Base-by-base conservation (phyloP, 2,797 vertebrate genomes). In the Heteromormyrus szaboi region DNA sequence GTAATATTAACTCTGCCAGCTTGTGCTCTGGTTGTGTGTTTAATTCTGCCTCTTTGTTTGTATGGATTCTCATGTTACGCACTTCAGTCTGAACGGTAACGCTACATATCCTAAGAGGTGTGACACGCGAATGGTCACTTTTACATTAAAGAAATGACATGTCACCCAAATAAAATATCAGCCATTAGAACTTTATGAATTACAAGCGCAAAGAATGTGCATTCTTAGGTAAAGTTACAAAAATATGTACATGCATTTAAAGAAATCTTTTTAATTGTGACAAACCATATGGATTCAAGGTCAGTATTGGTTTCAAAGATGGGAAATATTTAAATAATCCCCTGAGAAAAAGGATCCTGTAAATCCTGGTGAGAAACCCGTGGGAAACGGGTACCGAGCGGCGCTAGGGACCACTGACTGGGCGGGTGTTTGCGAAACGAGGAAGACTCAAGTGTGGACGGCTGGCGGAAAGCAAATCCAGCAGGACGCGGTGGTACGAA, bases 191-290 rank as follows among this genome's bases (percentile, higher is more conserved):
- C 76, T 81, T 11, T n/a, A 19, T 81, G 89, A 91, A 93, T 93
- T 92, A 92, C 92, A 93, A 92, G 90, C 90, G 89, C 48, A 89
- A 54, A 92, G 91, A 92, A 92, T 90, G 92, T 91, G 91, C 89
- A 85, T 76, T 88, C 87, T 17, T 76, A 41, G 62, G 89, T 89
- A 4, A 37, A 90, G 14, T n/a, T 19, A 19, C 17, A n/a, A 14
- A 44, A 79, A 19, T 44, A 2, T 44, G 37, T 2, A n/a, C 1
- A 2, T 44, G 72, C 72, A 44, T 41, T 6, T 19, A 79, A 41
- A 41, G 37, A 79, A 33, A 41, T 76, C 65, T 88, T 88, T 91
- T 90, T 90, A 89, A 92, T 90, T 92, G 90, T 89, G 88, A 89
- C 88, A 90, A 90, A 91, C 91, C 90, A 72, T 87, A 37, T 41